phyloP scores from a whole-genome alignment of 2,888 invertebrate genomes.

The Acanthoscelides obtectus region DNA sequence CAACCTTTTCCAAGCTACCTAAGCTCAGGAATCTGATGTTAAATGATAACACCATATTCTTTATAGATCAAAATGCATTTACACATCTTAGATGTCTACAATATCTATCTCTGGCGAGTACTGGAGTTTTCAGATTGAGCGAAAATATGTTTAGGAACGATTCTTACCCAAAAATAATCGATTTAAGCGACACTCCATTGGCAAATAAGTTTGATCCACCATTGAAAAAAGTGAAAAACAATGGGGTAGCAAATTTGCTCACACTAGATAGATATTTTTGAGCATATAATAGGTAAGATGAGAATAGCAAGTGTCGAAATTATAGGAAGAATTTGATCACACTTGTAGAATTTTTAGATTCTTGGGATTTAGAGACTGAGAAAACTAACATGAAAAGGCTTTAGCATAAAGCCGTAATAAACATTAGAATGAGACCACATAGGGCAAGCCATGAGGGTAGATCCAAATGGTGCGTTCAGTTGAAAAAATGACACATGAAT shows the following conservation, averaged over 20 bases:
- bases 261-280: constrained; percentile 24
- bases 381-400: too few species aligned
- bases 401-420: too few species aligned
- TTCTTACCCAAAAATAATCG: constrained; percentile 36
- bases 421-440: too few species aligned
- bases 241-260: constrained; percentile 35
- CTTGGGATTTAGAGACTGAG: not conserved
- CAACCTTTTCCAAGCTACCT: constrained; percentile 39
- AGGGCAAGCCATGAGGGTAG: too few species aligned
- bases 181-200: constrained; percentile 40
- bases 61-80: constrained; percentile 38
- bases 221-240: constrained; percentile 37
- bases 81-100: constrained; percentile 35
- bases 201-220: constrained; percentile 40
- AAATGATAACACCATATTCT: constrained; percentile 37
- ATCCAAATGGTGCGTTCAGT: not conserved
- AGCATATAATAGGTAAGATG: not conserved
- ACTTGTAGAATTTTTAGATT: not conserved
- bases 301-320: not conserved
- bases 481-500: not conserved
- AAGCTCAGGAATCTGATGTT: constrained; percentile 39
- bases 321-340: not conserved
- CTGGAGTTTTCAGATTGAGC: constrained; percentile 38
- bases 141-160: constrained; percentile 39
- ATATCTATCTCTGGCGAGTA: constrained; percentile 41